phyloP scores from a whole-genome alignment of 2,113 vertebrate species.

The Mus spicilegus region DNA sequence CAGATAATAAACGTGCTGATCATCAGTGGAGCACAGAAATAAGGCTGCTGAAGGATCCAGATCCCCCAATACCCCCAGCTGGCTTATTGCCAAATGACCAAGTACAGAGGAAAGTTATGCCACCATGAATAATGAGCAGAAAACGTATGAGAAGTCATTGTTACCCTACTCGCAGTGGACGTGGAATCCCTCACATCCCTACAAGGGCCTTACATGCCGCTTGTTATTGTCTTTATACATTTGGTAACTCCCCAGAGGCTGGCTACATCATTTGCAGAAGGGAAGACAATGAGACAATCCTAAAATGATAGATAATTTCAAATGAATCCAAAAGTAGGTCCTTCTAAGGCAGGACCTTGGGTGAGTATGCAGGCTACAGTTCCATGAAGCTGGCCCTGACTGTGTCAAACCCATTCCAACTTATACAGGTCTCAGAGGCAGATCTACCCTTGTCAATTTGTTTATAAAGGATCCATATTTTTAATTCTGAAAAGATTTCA shows the following conservation, averaged over 20 bases:
- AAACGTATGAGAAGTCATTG: constrained; percentile 4
- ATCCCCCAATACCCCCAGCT: not conserved
- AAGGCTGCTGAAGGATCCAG: not conserved
- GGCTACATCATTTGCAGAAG: not conserved
- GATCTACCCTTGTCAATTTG: not conserved
- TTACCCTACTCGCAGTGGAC: not conserved
- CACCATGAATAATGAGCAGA: not conserved
- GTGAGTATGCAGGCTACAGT: not conserved
- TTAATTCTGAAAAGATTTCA: not conserved
- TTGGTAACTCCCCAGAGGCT: not conserved
- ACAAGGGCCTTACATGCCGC: not conserved
- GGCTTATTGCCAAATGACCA: constrained; percentile 15
- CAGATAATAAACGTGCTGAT: not conserved
- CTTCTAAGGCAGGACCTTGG: not conserved
- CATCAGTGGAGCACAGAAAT: not conserved
- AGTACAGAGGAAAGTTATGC: not conserved
- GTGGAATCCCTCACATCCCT: constrained; percentile 20
- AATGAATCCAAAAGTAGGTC: not conserved
- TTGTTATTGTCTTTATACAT: not conserved
- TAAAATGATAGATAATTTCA: constrained; percentile 40
- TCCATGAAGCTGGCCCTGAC: not conserved
- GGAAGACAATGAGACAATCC: not conserved
- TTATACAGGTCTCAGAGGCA: not conserved
- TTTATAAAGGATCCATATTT: constrained; percentile 8
- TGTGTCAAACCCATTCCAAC: not conserved